These are phyloP conservation scores for Aproaerema taeniolella DNA, from an alignment of 2,888 invertebrate species.

Conservation along the genomic window DNA sequence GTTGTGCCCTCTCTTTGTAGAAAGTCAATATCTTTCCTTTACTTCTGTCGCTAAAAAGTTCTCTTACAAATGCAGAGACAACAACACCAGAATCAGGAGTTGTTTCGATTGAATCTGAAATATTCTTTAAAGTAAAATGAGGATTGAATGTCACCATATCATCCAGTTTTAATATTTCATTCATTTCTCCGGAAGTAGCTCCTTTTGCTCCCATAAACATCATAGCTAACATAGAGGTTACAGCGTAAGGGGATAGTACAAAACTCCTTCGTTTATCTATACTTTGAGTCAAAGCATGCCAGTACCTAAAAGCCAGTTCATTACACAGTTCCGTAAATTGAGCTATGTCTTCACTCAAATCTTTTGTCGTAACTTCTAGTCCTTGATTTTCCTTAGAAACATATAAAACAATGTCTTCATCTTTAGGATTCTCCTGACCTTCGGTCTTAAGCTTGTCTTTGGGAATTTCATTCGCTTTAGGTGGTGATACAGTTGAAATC, in stretches of 20 bases:
- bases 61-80: constrained; percentile 87
- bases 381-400: constrained; percentile 78
- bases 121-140: constrained; percentile 90
- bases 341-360: constrained; percentile 85
- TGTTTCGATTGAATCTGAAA: constrained; percentile 87
- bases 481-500: constrained; percentile 75
- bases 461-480: constrained; percentile 51
- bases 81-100: constrained; percentile 84
- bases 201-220: constrained; percentile 92
- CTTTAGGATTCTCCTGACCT: constrained; percentile 36
- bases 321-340: constrained; percentile 89
- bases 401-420: constrained; percentile 59
- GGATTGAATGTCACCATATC: constrained; percentile 95
- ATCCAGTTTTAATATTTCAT: constrained; percentile 88
- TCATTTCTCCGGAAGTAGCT: constrained; percentile 93
- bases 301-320: constrained; percentile 89
- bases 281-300: constrained; percentile 83
- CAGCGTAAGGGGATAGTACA: constrained; percentile 89
- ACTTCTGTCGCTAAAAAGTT: constrained; percentile 88
- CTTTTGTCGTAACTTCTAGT: constrained; percentile 84
- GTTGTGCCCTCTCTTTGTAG: constrained; percentile 91
- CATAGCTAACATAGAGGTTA: constrained; percentile 92
- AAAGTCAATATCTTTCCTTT: constrained; percentile 90
- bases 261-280: constrained; percentile 87
- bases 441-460: constrained; percentile 58